Base-by-base conservation (phyloP, 1,140 invertebrate genomes). In the Drosophila yakuba region DNA sequence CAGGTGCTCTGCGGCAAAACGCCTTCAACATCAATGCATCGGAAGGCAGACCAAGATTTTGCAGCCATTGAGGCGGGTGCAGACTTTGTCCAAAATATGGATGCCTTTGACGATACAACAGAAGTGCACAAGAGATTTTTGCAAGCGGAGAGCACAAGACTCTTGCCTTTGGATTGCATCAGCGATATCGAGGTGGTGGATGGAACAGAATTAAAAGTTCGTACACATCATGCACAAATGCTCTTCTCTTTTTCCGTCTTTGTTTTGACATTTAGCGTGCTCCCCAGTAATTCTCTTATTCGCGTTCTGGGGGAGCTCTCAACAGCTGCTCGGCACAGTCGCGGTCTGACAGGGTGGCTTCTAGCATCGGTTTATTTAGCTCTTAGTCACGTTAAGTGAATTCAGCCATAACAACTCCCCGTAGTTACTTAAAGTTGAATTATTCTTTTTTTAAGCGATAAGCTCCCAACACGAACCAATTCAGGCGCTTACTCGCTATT, bases 1-100 rank as follows among this genome's bases (percentile, higher is more conserved):
- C 80, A 67, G 67, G 86, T 92, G 90, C 86, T 54, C 80, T 89
- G 67, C 66, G 79, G 68, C 78, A 73, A 25, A 89, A 79, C 56
- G 66, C 66, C 50, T 92, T 84, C 47, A 61, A 86, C 58, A 60
- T 81, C 10, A 50, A 89, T 90, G 83, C 68, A 78, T 12, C 50
- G 64, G 41, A 48, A 20, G 43, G 6, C 32, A 39, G 68, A 57
- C 32, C 77, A 91, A 41, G 91, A 92, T 80, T 92, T 92, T 85
- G 84, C 72, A 35, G 86, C 86, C 45, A 52, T 88, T 43, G 90
- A 92, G 71, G 90, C 90, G 14, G 58, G 52, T n/a, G 45, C 77
- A 8, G 80, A 74, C 12, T 64, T 56, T 50, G 75, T 55, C 50
- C 67, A 75, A 39, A 50, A 44, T 7, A 77, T 77, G 41, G 74